These are phyloP conservation scores for Euleptes europaea DNA, from an alignment of 2,113 vertebrate genomes.

Conservation along the genomic window DNA sequence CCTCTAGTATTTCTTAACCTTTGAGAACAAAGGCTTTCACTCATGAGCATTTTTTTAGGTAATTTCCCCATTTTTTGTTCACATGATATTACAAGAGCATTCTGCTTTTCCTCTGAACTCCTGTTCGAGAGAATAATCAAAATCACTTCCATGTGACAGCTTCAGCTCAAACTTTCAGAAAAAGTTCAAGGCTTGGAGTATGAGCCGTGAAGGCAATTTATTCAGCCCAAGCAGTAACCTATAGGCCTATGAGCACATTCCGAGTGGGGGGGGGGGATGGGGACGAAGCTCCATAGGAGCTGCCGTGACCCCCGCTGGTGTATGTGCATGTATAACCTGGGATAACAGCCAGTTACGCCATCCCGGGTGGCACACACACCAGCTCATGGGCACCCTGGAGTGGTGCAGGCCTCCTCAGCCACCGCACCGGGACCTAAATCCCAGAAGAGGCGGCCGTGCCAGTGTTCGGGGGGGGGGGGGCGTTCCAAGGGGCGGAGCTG, in stretches of 20 bases:
- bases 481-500: no score
- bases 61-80: neutral
- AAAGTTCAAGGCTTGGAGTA: neutral
- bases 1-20: neutral
- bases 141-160: neutral
- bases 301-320: no score
- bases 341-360: no score
- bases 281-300: no score
- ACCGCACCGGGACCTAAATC: no score
- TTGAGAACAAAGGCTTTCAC: neutral
- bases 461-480: no score
- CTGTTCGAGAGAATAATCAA: neutral
- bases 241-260: neutral
- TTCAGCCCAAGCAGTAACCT: neutral
- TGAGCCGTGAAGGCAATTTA: neutral
- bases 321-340: no score
- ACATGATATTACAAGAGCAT: neutral
- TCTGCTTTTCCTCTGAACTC: neutral
- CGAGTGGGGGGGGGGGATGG: no score
- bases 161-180: neutral
- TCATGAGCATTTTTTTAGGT: neutral
- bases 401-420: no score
- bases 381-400: no score
- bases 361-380: no score
- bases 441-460: no score